phyloP scores from a whole-genome alignment of 1,140 invertebrate genomes.

The Parapsyche elsis region DNA sequence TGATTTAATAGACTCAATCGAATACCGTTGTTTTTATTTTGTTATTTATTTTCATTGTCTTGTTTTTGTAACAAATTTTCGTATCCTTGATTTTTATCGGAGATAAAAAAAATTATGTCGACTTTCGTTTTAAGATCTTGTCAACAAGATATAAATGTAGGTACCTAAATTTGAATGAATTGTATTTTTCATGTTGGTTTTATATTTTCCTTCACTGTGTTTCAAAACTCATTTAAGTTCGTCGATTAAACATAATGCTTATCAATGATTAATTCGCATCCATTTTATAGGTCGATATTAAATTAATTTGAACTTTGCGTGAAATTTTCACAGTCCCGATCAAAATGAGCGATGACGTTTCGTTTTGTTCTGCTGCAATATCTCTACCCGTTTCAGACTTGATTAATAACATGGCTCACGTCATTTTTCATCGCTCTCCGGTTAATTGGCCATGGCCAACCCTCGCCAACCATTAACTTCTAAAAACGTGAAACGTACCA shows the following conservation, averaged over 20 bases:
- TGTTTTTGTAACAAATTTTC: constrained; percentile 7
- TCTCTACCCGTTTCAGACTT: background rate
- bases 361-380: constrained; percentile 14
- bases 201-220: no score
- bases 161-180: no score
- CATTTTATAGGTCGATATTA: background rate
- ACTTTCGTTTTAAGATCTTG: constrained; percentile 17
- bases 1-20: no score
- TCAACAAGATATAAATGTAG: background rate
- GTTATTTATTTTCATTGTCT: constrained; percentile 7
- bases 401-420: background rate
- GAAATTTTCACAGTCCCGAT: background rate
- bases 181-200: no score
- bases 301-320: background rate
- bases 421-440: constrained; percentile 11
- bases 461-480: constrained; percentile 7
- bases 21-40: background rate
- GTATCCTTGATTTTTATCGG: constrained; percentile 9
- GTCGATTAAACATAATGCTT: background rate
- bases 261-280: background rate
- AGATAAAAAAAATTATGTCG: background rate
- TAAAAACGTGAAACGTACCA: background rate
- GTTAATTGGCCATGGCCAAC: constrained; percentile 17
- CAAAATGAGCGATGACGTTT: constrained; percentile 28
- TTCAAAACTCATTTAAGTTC: no score